phyloP scores from a whole-genome alignment of 2,113 vertebrate genomes.

The Microtus pennsylvanicus region DNA sequence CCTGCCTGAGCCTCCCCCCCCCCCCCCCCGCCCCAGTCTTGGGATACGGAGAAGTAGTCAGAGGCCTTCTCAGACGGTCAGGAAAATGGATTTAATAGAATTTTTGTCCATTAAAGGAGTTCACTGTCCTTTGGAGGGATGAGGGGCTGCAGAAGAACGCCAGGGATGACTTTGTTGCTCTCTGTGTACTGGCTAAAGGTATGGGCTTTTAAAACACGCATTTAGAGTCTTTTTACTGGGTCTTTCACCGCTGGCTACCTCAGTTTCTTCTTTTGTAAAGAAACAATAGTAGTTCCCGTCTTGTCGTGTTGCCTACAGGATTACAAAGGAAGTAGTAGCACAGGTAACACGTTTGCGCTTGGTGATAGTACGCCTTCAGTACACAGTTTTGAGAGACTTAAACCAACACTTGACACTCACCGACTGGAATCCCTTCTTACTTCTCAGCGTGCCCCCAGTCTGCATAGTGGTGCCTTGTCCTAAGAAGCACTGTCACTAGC shows the following conservation, averaged over 20 bases:
- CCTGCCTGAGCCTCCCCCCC: background rate
- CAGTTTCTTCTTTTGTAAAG: constrained; percentile 16
- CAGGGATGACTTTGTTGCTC: background rate
- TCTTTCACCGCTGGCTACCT: background rate
- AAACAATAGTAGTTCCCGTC: background rate
- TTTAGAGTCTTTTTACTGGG: background rate
- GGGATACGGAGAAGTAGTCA: background rate
- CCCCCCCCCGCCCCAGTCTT: background rate
- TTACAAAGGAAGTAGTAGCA: background rate
- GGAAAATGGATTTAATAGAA: background rate
- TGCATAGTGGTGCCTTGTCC: background rate
- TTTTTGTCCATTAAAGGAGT: background rate
- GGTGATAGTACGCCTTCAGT: background rate
- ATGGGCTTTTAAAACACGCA: background rate
- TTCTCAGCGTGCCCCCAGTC: background rate
- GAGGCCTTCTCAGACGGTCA: background rate
- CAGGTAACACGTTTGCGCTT: background rate
- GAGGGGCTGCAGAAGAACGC: background rate
- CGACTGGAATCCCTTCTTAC: background rate
- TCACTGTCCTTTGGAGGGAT: background rate
- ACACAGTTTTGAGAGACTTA: background rate
- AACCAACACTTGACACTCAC: background rate
- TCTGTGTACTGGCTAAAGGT: background rate
- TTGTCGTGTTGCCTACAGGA: background rate
- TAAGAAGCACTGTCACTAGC: background rate